Base-by-base conservation (phyloP, 2,888 invertebrate genomes). In the Watsonalla cultraria region DNA sequence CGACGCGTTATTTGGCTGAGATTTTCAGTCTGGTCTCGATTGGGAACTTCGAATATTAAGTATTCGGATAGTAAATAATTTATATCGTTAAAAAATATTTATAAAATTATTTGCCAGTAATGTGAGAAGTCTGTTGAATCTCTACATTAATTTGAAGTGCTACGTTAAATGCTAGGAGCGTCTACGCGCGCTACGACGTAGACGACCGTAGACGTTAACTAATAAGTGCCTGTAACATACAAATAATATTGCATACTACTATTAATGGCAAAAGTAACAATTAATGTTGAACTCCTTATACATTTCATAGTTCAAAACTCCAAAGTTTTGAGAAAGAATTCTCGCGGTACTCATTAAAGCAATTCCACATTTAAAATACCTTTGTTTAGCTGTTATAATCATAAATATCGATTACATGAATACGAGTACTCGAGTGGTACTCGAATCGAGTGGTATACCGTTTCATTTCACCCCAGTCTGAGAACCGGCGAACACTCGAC, bases 351-450 rank as follows among this genome's bases (percentile, higher is more conserved):
- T 56, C 46, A 51, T 46, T 47, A 50, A 45, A 51, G 53, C 56
- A 47, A 45, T 45, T 7, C 8, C n/a, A 35, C 54, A 54, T 51
- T 53, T 46, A 47, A 54, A 37, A 51, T 53, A 48, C 46, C 37
- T 8, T 53, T 24, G 47, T 51, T 45, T 48, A 45, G 11, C 46
- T 46, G 11, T 15, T 51, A 51, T 60, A 75, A 72, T 72, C 77
- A 73, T 77, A 76, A 76, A 79, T 86, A 86, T 86, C 85, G 78
- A 84, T 86, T 85, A 78, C 85, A 78, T 53, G 62, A 64, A 66
- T 59, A 56, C 66, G 56, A 64, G 66, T 56, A 57, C 58, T 65
- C 67, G 62, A 68, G 70, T 56, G 62, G 53, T 68, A 63, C 74
- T 78, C 61, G 62, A 65, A 52, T 74, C 68, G 61, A 78, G 76